Percentiles rank a stretch among this genome's conserved stretches.
Conservation (phyloP, 2,113 vertebrate species). For the Lanius collurio region DNA sequence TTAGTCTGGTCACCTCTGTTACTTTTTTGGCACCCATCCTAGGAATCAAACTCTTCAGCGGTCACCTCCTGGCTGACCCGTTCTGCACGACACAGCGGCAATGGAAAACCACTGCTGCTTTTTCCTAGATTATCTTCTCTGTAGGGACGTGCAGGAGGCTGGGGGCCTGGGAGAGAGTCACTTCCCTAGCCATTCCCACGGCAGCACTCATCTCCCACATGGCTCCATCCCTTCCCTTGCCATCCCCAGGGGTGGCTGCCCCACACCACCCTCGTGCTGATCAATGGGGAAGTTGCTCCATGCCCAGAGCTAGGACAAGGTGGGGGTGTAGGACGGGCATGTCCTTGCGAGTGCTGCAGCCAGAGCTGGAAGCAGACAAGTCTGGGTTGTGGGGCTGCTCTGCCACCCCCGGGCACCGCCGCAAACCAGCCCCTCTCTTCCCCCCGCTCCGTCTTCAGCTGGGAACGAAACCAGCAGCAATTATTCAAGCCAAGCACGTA, state of each 20-base stretch:
- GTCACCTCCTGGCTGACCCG: neutral
- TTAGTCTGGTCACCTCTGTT: neutral
- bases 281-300: neutral
- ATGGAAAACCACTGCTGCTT: neutral
- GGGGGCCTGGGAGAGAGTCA: neutral
- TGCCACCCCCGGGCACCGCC: neutral
- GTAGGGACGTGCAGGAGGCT: neutral
- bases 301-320: neutral
- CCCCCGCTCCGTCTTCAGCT: neutral
- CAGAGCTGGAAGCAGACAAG: neutral
- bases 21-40: neutral
- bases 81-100: neutral
- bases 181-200: neutral
- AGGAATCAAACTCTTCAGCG: neutral
- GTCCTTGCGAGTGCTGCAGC: neutral
- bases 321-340: neutral
- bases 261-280: neutral
- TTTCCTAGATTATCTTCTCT: neutral
- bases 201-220: neutral
- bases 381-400: neutral
- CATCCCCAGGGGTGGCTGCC: neutral
- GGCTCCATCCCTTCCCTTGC: neutral
- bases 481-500: constrained; percentile 74
- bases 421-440: neutral
- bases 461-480: constrained; percentile 68